Base-by-base conservation (phyloP, 2,888 invertebrate genomes). In the Leptopilina myrica region DNA sequence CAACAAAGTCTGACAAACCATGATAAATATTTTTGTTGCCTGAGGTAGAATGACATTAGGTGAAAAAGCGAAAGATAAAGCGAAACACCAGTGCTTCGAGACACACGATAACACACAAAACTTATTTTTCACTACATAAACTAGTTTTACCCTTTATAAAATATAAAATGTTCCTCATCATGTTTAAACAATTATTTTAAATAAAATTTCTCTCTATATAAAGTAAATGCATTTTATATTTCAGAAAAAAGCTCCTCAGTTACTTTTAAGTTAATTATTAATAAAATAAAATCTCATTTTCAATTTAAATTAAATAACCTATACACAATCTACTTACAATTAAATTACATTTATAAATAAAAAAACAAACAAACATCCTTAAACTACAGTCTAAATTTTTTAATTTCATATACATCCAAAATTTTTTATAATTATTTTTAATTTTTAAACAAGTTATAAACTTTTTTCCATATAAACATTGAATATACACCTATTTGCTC, bases 81-180 rank as follows among this genome's bases (percentile, higher is more conserved):
- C 15, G 26, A 76, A 77, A 76, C 73, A 40, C n/a, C 46, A 64
- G 40, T 15, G 40, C n/a, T 73, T 46, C 62, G 49, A 7, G 49
- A 43, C 64, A 73, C 62, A 46, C 49, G 67, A 79, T 79, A 79
- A 67, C 40, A 56, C 9, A 62, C 46, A 64, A 78, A 80, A 66
- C 88, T 88, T 88, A 87, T 88, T 88, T 88, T 84, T 87, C 88
- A 86, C 88, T 88, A 88, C 88, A 88, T 88, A 88, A 88, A 88
- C 85, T 84, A 85, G 80, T 85, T 80, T 73, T 9, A 14, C 56
- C 56, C 53, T 26, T 43, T 20, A 64, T 12, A 43, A 20, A 14
- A 46, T 40, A 15, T 40, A n/a, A 64, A 14, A 67, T 81, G 77
- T 77, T 64, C 26, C 43, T 69, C 43, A 40, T 59, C 6, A 78